Conservation (phyloP, 2,888 invertebrate genomes). For the Morpho helenor region DNA sequence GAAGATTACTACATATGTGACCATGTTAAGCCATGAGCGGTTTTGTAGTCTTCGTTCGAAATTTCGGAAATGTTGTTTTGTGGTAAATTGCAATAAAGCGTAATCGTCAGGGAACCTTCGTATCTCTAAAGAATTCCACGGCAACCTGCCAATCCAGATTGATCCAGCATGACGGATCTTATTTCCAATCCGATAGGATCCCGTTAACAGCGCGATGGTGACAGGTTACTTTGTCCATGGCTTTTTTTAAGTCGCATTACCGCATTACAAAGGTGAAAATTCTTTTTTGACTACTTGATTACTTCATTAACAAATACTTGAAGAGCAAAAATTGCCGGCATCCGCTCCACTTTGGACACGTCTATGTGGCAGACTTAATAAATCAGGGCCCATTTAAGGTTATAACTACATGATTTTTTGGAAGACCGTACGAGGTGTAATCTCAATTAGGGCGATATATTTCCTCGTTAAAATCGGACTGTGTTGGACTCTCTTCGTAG, state of each 20-base stretch:
- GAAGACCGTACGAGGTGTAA: constrained; percentile 60
- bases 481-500: constrained; percentile 51
- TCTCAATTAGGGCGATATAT: constrained; percentile 75
- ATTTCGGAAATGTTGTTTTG: too few species aligned
- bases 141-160: too few species aligned
- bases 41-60: too few species aligned
- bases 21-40: too few species aligned
- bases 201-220: too few species aligned
- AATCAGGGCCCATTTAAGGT: constrained; percentile 70
- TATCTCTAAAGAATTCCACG: too few species aligned
- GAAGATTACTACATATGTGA: too few species aligned
- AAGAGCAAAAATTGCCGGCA: constrained; percentile 16
- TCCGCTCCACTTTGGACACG: constrained; percentile 31
- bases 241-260: neutral
- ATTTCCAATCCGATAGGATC: too few species aligned
- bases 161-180: too few species aligned
- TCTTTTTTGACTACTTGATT: constrained; percentile 8
- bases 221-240: too few species aligned
- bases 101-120: too few species aligned
- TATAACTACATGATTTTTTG: constrained; percentile 71
- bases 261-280: neutral
- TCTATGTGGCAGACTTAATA: constrained; percentile 68
- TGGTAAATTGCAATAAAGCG: too few species aligned
- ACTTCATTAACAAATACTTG: constrained; percentile 20
- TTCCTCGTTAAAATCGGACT: constrained; percentile 71